Percentiles rank a stretch among this genome's conserved stretches.
Evolutionary conservation across 2,113 vertebrate species (phyloP).

Genomic region (Onychostoma macrolepis): DNA sequence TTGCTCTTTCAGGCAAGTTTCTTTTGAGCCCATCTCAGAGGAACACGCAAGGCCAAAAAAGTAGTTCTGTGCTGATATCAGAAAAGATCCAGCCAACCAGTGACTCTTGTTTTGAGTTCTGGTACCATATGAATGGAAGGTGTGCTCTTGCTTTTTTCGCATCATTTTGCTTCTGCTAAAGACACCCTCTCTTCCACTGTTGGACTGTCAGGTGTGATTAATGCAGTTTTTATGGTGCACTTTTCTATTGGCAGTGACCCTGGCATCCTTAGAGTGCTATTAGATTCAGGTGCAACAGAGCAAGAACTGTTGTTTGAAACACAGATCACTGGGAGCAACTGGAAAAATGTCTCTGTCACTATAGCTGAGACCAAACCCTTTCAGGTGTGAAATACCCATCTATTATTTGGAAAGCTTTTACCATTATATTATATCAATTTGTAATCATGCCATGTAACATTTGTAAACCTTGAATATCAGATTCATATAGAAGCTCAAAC

Average conservation of each 20-base stretch:
- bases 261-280: slow-evolving; percentile 61
- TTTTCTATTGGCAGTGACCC: slow-evolving; percentile 60
- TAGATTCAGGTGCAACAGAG: slow-evolving; percentile 50
- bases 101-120: slow-evolving; percentile 70
- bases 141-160: slow-evolving; percentile 51
- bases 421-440: background rate
- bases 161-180: background rate
- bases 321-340: slow-evolving; percentile 56
- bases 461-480: slow-evolving; percentile 52
- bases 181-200: background rate
- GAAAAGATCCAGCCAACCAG: slow-evolving; percentile 66
- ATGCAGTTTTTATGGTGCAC: slow-evolving; percentile 1
- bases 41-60: slow-evolving; percentile 33
- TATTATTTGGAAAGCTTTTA: background rate
- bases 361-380: slow-evolving; percentile 58
- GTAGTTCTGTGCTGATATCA: slow-evolving; percentile 64
- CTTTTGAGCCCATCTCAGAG: slow-evolving; percentile 67
- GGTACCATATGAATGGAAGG: slow-evolving; percentile 73
- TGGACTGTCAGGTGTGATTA: background rate
- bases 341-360: slow-evolving; percentile 66
- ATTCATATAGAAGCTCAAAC: slow-evolving; percentile 71
- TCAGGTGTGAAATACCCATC: slow-evolving; percentile 63
- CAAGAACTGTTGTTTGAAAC: slow-evolving; percentile 60
- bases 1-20: slow-evolving; percentile 66
- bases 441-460: background rate